Base-by-base conservation (phyloP, 1,140 invertebrate species). In the Dendrolimus kikuchii region DNA sequence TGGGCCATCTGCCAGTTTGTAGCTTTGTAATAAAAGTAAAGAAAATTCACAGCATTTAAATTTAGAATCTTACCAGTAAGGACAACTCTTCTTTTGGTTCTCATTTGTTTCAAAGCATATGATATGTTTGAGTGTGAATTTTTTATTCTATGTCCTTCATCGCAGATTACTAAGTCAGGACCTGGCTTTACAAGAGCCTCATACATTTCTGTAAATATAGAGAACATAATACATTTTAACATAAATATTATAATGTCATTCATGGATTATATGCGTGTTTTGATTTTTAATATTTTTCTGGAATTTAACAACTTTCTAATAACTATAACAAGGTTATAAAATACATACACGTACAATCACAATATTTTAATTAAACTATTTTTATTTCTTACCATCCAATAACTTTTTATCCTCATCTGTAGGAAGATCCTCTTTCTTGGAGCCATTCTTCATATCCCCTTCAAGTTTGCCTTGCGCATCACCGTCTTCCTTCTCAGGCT, bases 111-210 rank as follows among this genome's bases (percentile, higher is more conserved):
- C 8, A 99, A 87, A 4, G 96, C 96, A 73, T 95, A 91, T 7
- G 96, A 97, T 60, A 97, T 97, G 53, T 95, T 96, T 5, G 97
- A 96, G 69, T 97, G 96, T 1, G 95, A 94, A 79, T 98, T 98
- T 78, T 99, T 99, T 43, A 99, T 98, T n/a, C 96, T 86, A 86
- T 99, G 97, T 0, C 97, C 97, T 87, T 98, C 97, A 68, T 98
- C 97, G 80, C 96, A 98, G 57, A 98, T 96, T 0, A 99, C 95
- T 41, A 98, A 81, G 88, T 99, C 98, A 0, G 98, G 96, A 0
- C 97, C 97, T 0, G 97, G 98, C 70, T 92, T 93, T 0, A 99
- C 93, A 42, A 99, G 76, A 4, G 96, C 95, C 58, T 90, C 86
- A 76, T 96, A 93, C 80, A 99, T 95, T 74, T 95, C 95, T 94